Conservation (phyloP, 2,888 invertebrate genomes). For the Tortrix viridana region DNA sequence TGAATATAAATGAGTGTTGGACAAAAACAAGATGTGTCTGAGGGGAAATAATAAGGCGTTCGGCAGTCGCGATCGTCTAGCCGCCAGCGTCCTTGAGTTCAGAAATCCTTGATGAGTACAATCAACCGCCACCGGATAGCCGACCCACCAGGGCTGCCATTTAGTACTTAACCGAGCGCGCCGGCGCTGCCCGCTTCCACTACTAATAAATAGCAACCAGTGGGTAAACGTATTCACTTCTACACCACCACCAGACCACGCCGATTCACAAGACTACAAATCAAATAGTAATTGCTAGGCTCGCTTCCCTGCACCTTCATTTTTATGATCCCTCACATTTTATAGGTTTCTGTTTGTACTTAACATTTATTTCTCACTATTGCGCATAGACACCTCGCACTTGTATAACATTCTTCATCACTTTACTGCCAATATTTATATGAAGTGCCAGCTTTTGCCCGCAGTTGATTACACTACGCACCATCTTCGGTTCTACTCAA, state of each 20-base stretch:
- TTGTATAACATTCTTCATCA: too few species aligned
- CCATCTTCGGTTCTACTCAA: too few species aligned
- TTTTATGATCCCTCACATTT: slow-evolving; percentile 23
- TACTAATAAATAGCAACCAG: slow-evolving; percentile 2
- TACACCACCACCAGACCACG: slow-evolving; percentile 1
- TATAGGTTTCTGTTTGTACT: slow-evolving; percentile 13
- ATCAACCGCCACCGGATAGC: slow-evolving; percentile 83
- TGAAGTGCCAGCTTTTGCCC: too few species aligned
- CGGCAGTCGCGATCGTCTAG: slow-evolving; percentile 76
- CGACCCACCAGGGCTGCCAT: slow-evolving; percentile 76
- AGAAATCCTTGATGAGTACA: slow-evolving; percentile 84
- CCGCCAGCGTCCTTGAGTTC: slow-evolving; percentile 80
- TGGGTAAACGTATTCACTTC: slow-evolving; percentile 15
- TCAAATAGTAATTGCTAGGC: slow-evolving; percentile 28
- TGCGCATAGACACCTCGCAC: neutral
- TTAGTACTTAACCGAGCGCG: slow-evolving; percentile 54
- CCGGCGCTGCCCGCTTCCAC: neutral
- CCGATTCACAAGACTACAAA: slow-evolving; percentile 28
- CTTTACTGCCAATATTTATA: too few species aligned
- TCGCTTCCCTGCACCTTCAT: slow-evolving; percentile 16
- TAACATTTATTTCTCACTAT: slow-evolving; percentile 10
- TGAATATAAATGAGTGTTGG: slow-evolving; percentile 79
- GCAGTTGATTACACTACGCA: too few species aligned
- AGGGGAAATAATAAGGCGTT: slow-evolving; percentile 79
- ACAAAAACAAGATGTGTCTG: slow-evolving; percentile 81